Percentiles rank a stretch among this genome's conserved stretches.
Evolutionary conservation across 2,888 invertebrate genomes (phyloP).

Genomic region (Plutella xylostella): DNA sequence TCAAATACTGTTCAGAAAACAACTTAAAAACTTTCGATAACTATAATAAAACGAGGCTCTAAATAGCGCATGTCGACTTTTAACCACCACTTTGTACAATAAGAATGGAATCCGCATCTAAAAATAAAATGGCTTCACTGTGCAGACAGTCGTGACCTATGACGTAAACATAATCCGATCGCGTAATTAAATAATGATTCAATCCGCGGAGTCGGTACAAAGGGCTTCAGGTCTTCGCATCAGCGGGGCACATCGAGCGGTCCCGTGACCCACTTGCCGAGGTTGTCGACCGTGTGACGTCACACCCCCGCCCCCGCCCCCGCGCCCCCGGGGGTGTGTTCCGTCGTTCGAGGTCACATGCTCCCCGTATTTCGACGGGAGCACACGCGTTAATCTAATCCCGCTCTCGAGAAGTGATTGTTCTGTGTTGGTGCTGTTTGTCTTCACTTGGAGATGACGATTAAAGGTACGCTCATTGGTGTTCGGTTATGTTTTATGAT

Average conservation of each 20-base stretch:
- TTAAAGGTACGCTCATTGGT: too few relatives aligned
- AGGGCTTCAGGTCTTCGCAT: conserved; percentile 1
- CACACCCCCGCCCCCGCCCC: conserved; percentile 34
- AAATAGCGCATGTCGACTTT: too few relatives aligned
- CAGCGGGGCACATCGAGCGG: conserved; percentile 21
- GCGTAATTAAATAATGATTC: background rate
- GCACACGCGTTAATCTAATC: conserved; percentile 44
- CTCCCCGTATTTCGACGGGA: conserved; percentile 32
- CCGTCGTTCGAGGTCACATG: conserved; percentile 49
- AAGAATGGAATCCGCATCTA: too few relatives aligned
- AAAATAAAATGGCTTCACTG: background rate
- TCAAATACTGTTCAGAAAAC: too few relatives aligned
- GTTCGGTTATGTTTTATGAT: too few relatives aligned
- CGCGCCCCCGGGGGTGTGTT: conserved; percentile 46
- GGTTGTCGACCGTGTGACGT: conserved; percentile 65
- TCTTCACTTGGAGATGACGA: too few relatives aligned
- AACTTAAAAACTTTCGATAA: too few relatives aligned
- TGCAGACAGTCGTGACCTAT: background rate
- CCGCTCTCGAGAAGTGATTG: too few relatives aligned
- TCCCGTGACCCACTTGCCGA: conserved; percentile 53
- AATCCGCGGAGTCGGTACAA: too few relatives aligned
- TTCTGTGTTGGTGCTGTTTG: too few relatives aligned
- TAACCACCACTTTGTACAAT: too few relatives aligned
- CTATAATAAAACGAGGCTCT: too few relatives aligned
- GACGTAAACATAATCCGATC: background rate